Conservation (phyloP, 2,797 vertebrate species). For the Toxotes lorentzi region DNA sequence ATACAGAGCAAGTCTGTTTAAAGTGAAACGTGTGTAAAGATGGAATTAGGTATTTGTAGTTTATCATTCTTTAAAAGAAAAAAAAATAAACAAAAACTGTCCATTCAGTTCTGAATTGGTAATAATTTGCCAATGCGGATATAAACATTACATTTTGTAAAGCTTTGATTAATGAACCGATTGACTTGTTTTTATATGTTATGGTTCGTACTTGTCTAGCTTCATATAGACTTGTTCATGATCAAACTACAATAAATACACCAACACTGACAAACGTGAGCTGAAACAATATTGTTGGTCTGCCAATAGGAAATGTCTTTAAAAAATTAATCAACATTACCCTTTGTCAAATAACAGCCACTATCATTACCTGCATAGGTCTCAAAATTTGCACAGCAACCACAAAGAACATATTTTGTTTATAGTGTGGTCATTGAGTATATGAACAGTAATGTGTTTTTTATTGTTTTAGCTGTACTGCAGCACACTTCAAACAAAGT, state of each 20-base stretch:
- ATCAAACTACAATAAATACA: background rate
- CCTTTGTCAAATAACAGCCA: background rate
- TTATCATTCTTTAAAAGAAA: background rate
- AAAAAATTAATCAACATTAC: background rate
- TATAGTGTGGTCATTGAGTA: no score
- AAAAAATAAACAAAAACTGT: background rate
- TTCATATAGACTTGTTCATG: background rate
- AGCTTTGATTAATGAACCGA: background rate
- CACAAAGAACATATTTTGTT: no score
- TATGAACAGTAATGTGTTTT: no score
- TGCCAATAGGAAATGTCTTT: background rate
- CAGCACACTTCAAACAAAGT: no score
- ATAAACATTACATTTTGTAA: background rate
- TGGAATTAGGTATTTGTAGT: background rate
- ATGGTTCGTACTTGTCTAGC: background rate
- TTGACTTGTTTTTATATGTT: background rate
- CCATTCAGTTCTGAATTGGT: background rate
- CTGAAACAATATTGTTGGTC: background rate
- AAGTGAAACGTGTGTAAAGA: background rate
- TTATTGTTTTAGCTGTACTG: no score
- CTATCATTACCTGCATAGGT: no score
- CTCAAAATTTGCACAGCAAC: no score
- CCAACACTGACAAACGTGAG: background rate
- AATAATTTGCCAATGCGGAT: background rate
- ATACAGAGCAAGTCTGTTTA: background rate